phyloP scores from a whole-genome alignment of 2,797 vertebrate species.

The Lindbergichthys nudifrons region DNA sequence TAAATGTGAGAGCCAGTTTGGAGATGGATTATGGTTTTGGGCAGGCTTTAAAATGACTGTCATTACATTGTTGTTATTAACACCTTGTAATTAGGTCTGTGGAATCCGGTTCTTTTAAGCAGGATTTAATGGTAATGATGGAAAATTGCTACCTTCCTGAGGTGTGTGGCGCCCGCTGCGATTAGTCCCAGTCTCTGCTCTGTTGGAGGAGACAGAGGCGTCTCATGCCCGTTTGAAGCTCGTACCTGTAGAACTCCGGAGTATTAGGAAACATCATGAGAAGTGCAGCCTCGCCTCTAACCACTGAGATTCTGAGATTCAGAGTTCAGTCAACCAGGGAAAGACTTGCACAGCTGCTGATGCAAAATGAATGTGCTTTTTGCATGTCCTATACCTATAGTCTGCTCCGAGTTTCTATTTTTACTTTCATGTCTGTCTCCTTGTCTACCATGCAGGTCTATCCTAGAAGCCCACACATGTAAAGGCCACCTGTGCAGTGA shows the following conservation, averaged over 20 bases:
- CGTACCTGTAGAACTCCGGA: constrained; percentile 63
- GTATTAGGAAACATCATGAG: constrained; percentile 57
- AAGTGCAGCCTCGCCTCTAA: constrained; percentile 26
- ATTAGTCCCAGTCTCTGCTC: constrained; percentile 91
- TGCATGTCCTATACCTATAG: constrained; percentile 16
- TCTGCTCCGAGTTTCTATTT: background rate
- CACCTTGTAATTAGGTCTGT: constrained; percentile 99
- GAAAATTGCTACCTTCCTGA: constrained; percentile 98
- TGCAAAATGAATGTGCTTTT: constrained; percentile 16
- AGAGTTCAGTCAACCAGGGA: constrained; percentile 4
- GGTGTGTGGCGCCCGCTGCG: constrained; percentile 96
- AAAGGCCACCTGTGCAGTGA: constrained; percentile 56
- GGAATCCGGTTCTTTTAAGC: constrained; percentile 97
- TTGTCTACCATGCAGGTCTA: background rate
- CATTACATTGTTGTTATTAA: constrained; percentile 99
- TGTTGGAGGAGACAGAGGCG: constrained; percentile 57
- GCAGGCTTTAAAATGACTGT: constrained; percentile 95
- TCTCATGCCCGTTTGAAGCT: constrained; percentile 72
- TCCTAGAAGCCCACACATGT: constrained; percentile 42
- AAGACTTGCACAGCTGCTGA: constrained; percentile 12
- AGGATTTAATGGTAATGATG: constrained; percentile 97
- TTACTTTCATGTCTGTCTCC: constrained; percentile 8
- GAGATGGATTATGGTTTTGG: constrained; percentile 91
- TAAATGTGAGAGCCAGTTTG: constrained; percentile 89
- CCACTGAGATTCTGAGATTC: constrained; percentile 2